Evolutionary conservation across 2,797 vertebrate genomes (phyloP), one percentile per base, ranked within the genome.

Genomic region (Trematomus bernacchii): DNA sequence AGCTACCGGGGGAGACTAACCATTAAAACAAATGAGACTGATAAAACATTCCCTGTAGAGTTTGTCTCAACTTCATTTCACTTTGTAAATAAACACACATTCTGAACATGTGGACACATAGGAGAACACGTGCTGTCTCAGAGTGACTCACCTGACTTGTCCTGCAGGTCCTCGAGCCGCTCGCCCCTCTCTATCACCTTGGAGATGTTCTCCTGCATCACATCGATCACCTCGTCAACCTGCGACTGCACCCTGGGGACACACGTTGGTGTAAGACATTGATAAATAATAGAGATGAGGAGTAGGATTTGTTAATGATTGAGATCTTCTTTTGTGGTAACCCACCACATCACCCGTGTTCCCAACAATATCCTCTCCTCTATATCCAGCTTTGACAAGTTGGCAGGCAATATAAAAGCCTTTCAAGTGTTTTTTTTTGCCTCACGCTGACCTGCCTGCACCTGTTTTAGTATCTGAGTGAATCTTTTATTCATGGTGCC

Each of bases 171-270:
- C 57, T 99, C 98, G 83, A 99, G 95, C 66, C 97, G 95, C 89
- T 99, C 98, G 40, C 98, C 98, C 84, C 98, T 95, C 88, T 99
- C 98, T 16, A 99, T 99, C 92, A 99, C 98, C 92, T 98, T 98
- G 13, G 98, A 99, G 94, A 99, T 99, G 93, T 99, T 99, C 91
- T 99, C 98, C 94, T 99, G 98, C 98, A 99, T 99, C 85, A 99
- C 98, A 1, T 99, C 98, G 30, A 99, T 99, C 80, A 99, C 98
- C 93, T 99, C 98, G 9, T 99, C 98, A 70, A 99, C 97, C 92
- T 99, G 98, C 81, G 97, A 98, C 94, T 99, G 98, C 86, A 99
- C 98, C 85, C 98, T 99, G 85, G 37, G 27, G 59, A 65, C 54
- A 43, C 42, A 43, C 13, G 23, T 43, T 1, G 58, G 1, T 1